Evolutionary conservation across 2,113 vertebrate genomes (phyloP), one percentile per base, ranked within the genome.

Genomic region (Menidia beryllina): DNA sequence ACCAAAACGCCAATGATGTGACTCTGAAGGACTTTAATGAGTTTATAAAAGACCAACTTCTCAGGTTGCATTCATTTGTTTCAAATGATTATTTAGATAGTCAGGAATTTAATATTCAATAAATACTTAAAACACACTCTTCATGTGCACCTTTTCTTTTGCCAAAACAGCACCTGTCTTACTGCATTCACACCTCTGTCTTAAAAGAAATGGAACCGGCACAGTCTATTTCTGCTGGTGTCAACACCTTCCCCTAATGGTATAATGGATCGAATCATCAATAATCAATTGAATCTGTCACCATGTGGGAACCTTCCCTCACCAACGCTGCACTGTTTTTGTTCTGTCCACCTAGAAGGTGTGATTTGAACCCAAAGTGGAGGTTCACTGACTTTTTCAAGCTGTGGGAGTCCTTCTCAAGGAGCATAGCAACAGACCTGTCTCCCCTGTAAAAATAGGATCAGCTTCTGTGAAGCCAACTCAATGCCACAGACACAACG

Each of bases 381-480:
- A 69, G 55, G 63, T 71, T 69, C 39, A 24, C 59, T 19, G 64
- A 69, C 77, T 75, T 70, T 85, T 52, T 56, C 62, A 5, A 74
- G 71, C 79, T 85, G 84, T 54, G 66, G 81, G 79, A 90, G 81
- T 76, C 81, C 78, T 91, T 89, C 88, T 92, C 83, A 82, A 81
- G 86, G 79, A 91, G 92, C 92, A 89, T 93, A 93, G 93, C 91
- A 93, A 94, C 93, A 93, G 90, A 91, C 86, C 79, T 88, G 82
- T 89, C 88, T 89, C 77, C 82, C 73, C 88, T 89, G 89, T 92
- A 93, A 93, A 94, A 93, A 94, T 93, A 93, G 93, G 91, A 88
- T 82, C 86, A 88, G 89, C 86, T 88, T 92, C 73, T 82, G 82
- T 85, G 86, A 91, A 83, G 87, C 75, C 69, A 61, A 84, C 83